A percentile compares a stretch with the other conserved stretches of the same genome.
Evolutionary conservation across 2,797 vertebrate genomes (phyloP).

Genomic region (Microtus obscurus): DNA sequence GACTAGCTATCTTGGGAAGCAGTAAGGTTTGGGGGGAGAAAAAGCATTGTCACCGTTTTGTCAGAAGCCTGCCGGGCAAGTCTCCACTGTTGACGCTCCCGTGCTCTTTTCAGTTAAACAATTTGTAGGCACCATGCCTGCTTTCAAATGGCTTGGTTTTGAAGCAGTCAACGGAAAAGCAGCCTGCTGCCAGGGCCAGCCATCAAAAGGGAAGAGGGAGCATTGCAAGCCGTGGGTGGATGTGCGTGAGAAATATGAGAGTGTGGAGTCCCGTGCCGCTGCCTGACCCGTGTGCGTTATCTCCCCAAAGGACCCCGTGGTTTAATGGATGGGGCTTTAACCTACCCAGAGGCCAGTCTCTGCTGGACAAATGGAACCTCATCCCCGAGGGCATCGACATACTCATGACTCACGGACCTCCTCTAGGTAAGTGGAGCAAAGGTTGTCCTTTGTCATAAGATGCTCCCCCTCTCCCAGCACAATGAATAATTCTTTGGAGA

Average conservation of each 20-base stretch:
- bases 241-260: conserved; percentile 51
- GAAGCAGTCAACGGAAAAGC: conserved; percentile 70
- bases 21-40: conserved; percentile 41
- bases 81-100: conserved; percentile 32
- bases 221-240: conserved; percentile 13
- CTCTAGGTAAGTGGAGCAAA: conserved; percentile 93
- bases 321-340: conserved; percentile 99
- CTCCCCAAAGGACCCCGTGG: conserved; percentile 96
- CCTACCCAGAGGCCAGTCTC: conserved; percentile 97
- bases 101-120: conserved; percentile 68
- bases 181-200: conserved; percentile 68
- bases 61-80: conserved; percentile 57
- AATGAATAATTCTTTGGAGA: conserved; percentile 63
- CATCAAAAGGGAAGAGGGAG: conserved; percentile 70
- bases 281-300: conserved; percentile 84
- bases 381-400: conserved; percentile 98
- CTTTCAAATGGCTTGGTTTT: conserved; percentile 68
- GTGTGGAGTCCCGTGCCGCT: conserved; percentile 61
- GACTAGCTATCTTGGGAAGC: conserved; percentile 23
- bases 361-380: conserved; percentile 99
- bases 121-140: conserved; percentile 19
- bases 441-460: conserved; percentile 65
- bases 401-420: conserved; percentile 98
- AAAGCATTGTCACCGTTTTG: conserved; percentile 58
- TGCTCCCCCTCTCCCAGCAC: conserved; percentile 56